Percentiles rank a stretch among this genome's conserved stretches.
Evolutionary conservation across 2,888 invertebrate genomes (phyloP).

Genomic region (Ryuthela nishihirai): DNA sequence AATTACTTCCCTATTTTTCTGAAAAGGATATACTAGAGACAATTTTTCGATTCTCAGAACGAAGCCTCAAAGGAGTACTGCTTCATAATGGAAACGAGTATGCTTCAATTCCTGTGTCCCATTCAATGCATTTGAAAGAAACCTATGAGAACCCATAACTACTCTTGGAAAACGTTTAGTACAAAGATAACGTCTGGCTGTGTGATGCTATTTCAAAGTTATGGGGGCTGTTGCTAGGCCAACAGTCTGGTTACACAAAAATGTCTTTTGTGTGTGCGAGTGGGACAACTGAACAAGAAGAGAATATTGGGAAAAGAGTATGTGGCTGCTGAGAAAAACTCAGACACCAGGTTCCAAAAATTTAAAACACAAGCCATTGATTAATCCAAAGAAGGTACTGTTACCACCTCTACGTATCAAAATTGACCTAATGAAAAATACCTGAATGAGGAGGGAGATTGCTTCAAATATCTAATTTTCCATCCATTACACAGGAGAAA

Average conservation of each 20-base stretch:
- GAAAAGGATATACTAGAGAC: conserved; percentile 19
- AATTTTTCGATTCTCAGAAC: conserved; percentile 30
- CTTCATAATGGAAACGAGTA: conserved; percentile 33
- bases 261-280: conserved; percentile 41
- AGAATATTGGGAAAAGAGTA: conserved; percentile 33
- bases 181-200: conserved; percentile 4
- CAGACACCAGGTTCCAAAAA: too few species aligned
- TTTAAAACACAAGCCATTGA: too few species aligned
- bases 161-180: background rate
- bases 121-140: conserved; percentile 44
- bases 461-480: background rate
- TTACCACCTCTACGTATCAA: too few species aligned
- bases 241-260: too few species aligned
- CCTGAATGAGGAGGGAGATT: too few species aligned
- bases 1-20: too few species aligned
- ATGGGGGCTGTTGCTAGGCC: background rate
- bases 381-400: too few species aligned
- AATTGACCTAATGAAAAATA: too few species aligned
- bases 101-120: conserved; percentile 44
- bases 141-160: conserved; percentile 32
- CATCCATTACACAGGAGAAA: background rate
- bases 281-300: conserved; percentile 43
- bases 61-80: conserved; percentile 25
- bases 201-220: background rate
- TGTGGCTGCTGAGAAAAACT: too few species aligned